These are phyloP conservation scores for Phymastichus coffea DNA, from an alignment of 1,140 invertebrate genomes.

Conservation along the genomic window DNA sequence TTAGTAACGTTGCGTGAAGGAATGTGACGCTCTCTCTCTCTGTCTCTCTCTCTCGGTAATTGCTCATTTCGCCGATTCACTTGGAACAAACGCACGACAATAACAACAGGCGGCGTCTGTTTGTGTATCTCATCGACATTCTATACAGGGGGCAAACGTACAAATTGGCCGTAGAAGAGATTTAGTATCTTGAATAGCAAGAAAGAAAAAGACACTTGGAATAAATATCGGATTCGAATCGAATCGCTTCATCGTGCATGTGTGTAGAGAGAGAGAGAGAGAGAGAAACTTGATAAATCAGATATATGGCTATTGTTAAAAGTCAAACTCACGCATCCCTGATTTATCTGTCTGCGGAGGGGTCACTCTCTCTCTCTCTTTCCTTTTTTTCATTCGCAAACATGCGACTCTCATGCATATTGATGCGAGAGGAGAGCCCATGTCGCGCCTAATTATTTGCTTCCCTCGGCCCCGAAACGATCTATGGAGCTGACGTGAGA, in stretches of 20 bases:
- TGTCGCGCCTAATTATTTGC: too few relatives aligned
- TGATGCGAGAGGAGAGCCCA: too few relatives aligned
- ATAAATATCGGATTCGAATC: constrained; percentile 1
- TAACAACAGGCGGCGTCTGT: neutral
- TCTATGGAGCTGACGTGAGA: too few relatives aligned
- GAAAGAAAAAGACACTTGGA: constrained; percentile 10
- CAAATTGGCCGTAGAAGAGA: neutral
- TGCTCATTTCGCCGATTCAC: neutral
- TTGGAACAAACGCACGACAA: neutral
- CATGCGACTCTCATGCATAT: constrained; percentile 8
- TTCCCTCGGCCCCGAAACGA: too few relatives aligned
- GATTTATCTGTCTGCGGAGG: constrained; percentile 27
- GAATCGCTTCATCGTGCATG: neutral
- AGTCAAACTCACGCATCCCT: constrained; percentile 3
- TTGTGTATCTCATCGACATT: too few relatives aligned
- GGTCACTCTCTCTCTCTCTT: too few relatives aligned
- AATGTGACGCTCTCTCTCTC: neutral
- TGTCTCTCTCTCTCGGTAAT: neutral
- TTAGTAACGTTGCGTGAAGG: neutral
- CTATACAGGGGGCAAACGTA: neutral
- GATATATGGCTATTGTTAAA: too few relatives aligned
- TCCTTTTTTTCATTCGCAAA: too few relatives aligned
- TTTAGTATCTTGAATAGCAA: neutral
- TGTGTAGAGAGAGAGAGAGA: too few relatives aligned
- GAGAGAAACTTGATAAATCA: too few relatives aligned